Base-by-base conservation (phyloP, 2,888 invertebrate species). In the Netelia melanura region DNA sequence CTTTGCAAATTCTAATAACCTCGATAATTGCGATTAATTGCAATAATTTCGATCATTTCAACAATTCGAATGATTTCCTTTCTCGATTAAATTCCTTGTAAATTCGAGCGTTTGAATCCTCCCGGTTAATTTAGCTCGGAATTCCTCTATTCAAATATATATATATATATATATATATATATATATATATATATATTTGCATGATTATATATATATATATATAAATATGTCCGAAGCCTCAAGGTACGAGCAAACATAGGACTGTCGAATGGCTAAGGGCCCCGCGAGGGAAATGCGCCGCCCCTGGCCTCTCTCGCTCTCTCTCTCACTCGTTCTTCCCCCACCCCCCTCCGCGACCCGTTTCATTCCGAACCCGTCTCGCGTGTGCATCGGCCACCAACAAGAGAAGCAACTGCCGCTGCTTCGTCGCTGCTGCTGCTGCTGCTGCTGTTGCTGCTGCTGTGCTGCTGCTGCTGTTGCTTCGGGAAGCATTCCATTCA, bases 401-500 rank as follows among this genome's bases (percentile, higher is more conserved):
- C 62, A 62, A 48, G 58, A 58, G 58, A 62, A 62, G 48, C 58
- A 43, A 68, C 52, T 62, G 84, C 52, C 48, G 84, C 65, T 44
- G 38, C 38, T 56, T 21, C n/a, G 21, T 10, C 38, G 10, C 38
- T 38, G 62, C 62, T 62, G 58, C 62, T 62, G 62, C 30, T 30
- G 62, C 54, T 75, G 64, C 74, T 62, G 62, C 62, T 48, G 62
- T 9, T 75, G 74, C 54, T 75, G 52, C 38, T 75, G 62, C 10
- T 52, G 48, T 70, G 56, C 52, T 44, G 65, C 61, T 58, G 65
- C 61, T 52, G 68, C 52, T 56, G 30, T 17, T 17, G 64, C 61
- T 58, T 43, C 56, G 89, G 88, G 88, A 91, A 90, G 91, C 91
- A 92, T 92, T 92, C 91, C 91, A 92, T 92, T 92, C 91, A 92